Evolutionary conservation across 2,888 invertebrate genomes (phyloP).

Genomic region (Heliconius charithonia): DNA sequence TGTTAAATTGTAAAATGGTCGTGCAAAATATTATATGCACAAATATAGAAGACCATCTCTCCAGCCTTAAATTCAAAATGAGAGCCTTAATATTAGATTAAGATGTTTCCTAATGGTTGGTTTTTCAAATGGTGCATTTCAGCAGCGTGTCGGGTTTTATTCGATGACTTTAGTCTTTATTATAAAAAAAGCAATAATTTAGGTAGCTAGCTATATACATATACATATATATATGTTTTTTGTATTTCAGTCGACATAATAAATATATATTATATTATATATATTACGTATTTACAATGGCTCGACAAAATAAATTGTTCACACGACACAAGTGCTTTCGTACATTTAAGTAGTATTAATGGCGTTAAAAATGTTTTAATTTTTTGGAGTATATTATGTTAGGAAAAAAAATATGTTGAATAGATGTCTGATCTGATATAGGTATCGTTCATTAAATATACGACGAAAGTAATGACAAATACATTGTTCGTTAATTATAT

Average conservation of each 20-base stretch:
- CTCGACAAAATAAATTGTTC: not conserved
- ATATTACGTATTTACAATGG: not conserved
- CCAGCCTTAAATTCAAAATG: not conserved
- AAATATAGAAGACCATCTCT: not conserved
- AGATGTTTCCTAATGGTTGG: not conserved
- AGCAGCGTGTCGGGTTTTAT: constrained; percentile 15
- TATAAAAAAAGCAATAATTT: not conserved
- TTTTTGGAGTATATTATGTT: too few species aligned
- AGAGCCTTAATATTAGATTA: constrained; percentile 23
- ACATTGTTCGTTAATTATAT: not conserved
- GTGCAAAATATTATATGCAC: constrained; percentile 9
- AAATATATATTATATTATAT: not conserved
- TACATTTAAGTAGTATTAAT: not conserved
- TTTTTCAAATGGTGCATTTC: constrained; percentile 8
- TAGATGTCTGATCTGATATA: too few species aligned
- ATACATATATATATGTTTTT: constrained; percentile 1
- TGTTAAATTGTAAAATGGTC: not conserved
- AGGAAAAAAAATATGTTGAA: too few species aligned
- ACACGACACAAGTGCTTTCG: not conserved
- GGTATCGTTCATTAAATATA: too few species aligned
- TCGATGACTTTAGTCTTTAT: constrained; percentile 19
- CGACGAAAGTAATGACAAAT: not conserved
- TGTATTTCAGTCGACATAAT: not conserved
- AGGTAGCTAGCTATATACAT: not conserved
- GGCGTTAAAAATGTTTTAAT: too few species aligned